Evolutionary conservation across 2,113 vertebrate species (phyloP), one percentile per base, ranked within the genome.

Genomic region (Archilochus colubris): DNA sequence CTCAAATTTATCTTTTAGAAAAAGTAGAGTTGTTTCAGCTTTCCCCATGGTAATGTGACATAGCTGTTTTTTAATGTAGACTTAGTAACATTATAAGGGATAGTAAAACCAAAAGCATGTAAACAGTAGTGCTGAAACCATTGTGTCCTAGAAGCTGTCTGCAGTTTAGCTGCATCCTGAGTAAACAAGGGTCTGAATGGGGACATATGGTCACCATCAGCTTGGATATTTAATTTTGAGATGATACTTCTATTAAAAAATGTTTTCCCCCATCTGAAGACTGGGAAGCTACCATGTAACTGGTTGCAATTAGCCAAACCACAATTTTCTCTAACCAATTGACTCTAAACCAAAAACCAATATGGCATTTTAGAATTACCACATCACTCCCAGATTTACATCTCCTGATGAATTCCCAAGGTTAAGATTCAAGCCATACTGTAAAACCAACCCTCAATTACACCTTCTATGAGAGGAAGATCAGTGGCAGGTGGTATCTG

Each of bases 401-500:
- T 96, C 92, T 97, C 82, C 58, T 97, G 93, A 96, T 97, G 96
- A 97, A 97, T 97, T 97, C 97, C 97, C 97, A 96, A 95, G 97
- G 95, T 98, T 98, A 98, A 93, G 92, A 97, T 97, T 94, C 76
- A 96, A 97, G 89, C 93, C 96, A 89, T 96, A 96, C 88, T 97
- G 92, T 97, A 98, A 98, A 97, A 97, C 95, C 96, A 97, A 97
- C 81, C 94, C 94, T 98, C 97, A 97, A 96, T 97, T 98, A 97
- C 73, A 98, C 95, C 92, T 97, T 98, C 97, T 97, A 95, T 97
- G 89, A 97, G 93, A 90, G 86, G 91, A 96, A 97, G 97, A 98
- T 97, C 97, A 97, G 98, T 97, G 94, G 96, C 98, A 98, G 98
- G 98, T 98, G 98, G 97, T 75, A 92, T 82, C 88, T 96, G 95